Conservation (phyloP, 35 echinoderm and acorn worm genomes). For the Patiria miniata region DNA sequence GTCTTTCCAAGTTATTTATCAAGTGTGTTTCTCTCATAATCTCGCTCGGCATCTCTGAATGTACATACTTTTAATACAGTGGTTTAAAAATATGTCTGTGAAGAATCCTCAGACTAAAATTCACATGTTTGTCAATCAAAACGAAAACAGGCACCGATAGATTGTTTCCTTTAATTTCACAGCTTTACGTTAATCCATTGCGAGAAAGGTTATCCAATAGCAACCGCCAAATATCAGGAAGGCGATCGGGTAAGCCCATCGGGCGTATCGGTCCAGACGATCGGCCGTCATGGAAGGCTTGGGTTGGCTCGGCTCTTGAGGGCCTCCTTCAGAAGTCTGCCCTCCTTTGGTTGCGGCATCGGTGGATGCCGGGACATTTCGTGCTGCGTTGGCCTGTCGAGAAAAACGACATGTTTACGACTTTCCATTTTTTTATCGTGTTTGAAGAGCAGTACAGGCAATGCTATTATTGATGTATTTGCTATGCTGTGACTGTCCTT, state of each 20-base stretch:
- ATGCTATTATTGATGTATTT: too few relatives aligned
- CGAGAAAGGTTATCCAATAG: constrained; percentile 21
- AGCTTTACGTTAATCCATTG: not conserved
- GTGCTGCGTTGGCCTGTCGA: not conserved
- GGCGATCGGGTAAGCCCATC: constrained; percentile 2
- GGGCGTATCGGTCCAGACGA: constrained; percentile 16
- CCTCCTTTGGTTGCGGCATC: not conserved
- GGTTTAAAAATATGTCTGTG: too few relatives aligned
- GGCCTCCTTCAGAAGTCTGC: not conserved
- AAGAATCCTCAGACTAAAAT: too few relatives aligned
- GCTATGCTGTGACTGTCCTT: too few relatives aligned
- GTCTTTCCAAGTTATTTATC: too few relatives aligned
- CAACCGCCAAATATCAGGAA: not conserved
- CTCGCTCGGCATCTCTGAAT: too few relatives aligned
- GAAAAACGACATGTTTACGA: not conserved
- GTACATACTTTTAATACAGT: too few relatives aligned
- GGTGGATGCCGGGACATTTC: not conserved
- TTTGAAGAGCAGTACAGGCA: not conserved
- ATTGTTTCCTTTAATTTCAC: too few relatives aligned
- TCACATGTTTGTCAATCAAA: too few relatives aligned
- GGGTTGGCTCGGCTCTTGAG: not conserved
- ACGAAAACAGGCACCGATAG: too few relatives aligned
- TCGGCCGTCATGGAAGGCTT: not conserved
- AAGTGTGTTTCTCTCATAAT: too few relatives aligned
- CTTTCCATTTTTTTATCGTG: not conserved